Base-by-base conservation (phyloP, 2,888 invertebrate species). In the Aphelenchoides bicaudatus region DNA sequence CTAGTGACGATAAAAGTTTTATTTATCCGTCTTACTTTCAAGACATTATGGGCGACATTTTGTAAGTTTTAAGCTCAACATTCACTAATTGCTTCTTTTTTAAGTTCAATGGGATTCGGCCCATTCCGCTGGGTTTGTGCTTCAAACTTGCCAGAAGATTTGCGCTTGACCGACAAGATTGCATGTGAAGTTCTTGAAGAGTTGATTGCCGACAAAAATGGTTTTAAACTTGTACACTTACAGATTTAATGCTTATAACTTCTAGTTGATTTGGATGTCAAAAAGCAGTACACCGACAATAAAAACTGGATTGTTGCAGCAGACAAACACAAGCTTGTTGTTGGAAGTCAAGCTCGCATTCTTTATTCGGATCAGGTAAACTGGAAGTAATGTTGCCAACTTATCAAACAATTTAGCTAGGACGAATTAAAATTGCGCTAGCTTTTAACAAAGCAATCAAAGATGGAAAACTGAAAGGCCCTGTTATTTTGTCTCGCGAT, bases 71-170 rank as follows among this genome's bases (percentile, higher is more conserved):
- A 8, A 27, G 37, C n/a, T n/a, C n/a, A n/a, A n/a, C n/a, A n/a
- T n/a, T n/a, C n/a, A n/a, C n/a, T n/a, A n/a, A n/a, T n/a, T n/a
- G n/a, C n/a, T n/a, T n/a, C n/a, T n/a, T n/a, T n/a, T n/a, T n/a
- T n/a, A n/a, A n/a, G n/a, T n/a, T 85, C 85, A 0, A 78, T 85
- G 53, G 85, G 85, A n/a, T 86, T 86, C 74, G 85, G 85, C 8
- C 85, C 85, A 1, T 86, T 86, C 76, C 80, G 85, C 25, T 86
- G 85, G 85, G 83, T 86, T 2, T 86, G 85, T 70, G 82, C 84
- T 1, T 85, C 85, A 1, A 82, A 83, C n/a, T 73, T 80, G 13
- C 74, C 79, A 0, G 68, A 71, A 29, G 85, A 86, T 75, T 78
- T 85, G 34, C 75, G 78, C 28, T 75, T 71, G n/a, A 85, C 85